Conservation (phyloP, 2,888 invertebrate species). For the Pammene fasciana region DNA sequence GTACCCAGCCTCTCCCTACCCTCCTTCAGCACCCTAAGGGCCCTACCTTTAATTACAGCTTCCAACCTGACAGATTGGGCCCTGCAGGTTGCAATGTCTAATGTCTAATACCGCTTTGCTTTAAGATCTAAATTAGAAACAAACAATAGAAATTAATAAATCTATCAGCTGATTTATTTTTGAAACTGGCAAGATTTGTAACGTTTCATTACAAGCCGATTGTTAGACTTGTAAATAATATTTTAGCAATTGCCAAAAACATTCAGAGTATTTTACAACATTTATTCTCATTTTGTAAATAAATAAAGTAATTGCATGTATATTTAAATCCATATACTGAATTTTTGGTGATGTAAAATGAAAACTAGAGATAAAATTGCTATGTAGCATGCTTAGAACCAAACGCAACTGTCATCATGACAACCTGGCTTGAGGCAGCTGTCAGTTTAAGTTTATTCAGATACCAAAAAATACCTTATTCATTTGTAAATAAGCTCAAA, state of each 20-base stretch:
- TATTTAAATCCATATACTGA: too few species aligned
- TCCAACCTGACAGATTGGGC: too few species aligned
- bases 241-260: not conserved
- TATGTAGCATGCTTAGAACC: not conserved
- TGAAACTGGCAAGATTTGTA: constrained; percentile 12
- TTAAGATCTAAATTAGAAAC: not conserved
- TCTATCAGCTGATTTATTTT: constrained; percentile 29
- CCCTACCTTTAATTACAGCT: too few species aligned
- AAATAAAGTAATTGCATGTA: too few species aligned
- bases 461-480: not conserved
- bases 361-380: not conserved
- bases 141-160: not conserved
- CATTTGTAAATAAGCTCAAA: accelerated
- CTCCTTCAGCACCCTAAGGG: too few species aligned
- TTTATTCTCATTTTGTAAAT: too few species aligned
- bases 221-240: not conserved
- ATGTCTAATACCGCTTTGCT: too few species aligned
- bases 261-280: too few species aligned
- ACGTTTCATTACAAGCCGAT: constrained; percentile 7
- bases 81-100: too few species aligned
- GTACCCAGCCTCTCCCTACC: too few species aligned
- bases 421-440: not conserved
- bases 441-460: not conserved
- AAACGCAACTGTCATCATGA: constrained; percentile 13
- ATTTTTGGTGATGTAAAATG: not conserved